A percentile compares a stretch with the other conserved stretches of the same genome.
These are phyloP conservation scores for Macrotus californicus DNA, from an alignment of 2,113 vertebrate species.

Conservation along the genomic window DNA sequence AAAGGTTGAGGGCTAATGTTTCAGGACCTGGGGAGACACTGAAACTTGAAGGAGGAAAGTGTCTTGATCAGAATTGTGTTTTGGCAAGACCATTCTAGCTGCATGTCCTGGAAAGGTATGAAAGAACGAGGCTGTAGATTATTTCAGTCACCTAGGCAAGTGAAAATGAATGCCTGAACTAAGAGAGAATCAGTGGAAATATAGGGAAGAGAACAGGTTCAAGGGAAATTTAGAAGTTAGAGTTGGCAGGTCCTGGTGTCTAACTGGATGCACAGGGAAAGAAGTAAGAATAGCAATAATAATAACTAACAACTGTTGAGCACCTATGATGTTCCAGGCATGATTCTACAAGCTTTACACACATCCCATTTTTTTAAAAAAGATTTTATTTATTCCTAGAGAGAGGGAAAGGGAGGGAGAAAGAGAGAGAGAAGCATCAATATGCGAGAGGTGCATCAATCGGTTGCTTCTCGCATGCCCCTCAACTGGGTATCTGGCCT, in stretches of 20 bases:
- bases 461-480: no score
- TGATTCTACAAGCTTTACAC: not conserved
- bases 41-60: not conserved
- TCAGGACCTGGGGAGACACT: not conserved
- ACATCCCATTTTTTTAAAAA: not conserved
- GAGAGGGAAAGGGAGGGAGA: no score
- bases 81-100: not conserved
- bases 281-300: not conserved
- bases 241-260: not conserved
- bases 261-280: not conserved
- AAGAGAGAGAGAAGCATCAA: no score
- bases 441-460: no score
- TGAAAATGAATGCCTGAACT: not conserved
- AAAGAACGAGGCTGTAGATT: not conserved
- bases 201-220: not conserved
- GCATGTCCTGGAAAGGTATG: not conserved
- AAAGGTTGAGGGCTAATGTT: not conserved
- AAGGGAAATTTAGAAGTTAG: not conserved
- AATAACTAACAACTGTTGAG: not conserved
- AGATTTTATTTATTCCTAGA: no score
- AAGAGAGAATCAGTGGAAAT: not conserved
- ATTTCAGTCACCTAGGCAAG: not conserved
- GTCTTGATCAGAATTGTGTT: not conserved
- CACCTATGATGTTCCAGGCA: not conserved
- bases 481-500: no score